Conservation (phyloP, 2,113 vertebrate species). For the Megalops atlanticus region DNA sequence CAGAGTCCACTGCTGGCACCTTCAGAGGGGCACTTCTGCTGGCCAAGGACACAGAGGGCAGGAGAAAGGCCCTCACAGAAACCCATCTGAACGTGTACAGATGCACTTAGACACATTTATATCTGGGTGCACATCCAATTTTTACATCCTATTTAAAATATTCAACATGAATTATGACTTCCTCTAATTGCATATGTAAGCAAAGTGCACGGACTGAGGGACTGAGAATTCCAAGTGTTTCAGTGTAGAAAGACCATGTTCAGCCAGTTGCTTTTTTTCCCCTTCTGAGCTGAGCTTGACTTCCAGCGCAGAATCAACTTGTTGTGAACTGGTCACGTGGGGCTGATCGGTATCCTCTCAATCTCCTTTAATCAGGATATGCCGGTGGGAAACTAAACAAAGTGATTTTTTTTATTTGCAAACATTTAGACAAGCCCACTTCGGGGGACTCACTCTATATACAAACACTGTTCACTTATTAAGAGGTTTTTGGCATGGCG, state of each 20-base stretch:
- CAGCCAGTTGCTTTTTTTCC: neutral
- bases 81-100: neutral
- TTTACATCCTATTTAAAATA: neutral
- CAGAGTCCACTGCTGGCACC: no score
- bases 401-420: conserved; percentile 3
- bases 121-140: neutral
- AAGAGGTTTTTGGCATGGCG: neutral
- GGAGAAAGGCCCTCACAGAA: neutral
- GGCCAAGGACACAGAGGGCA: neutral
- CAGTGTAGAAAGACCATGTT: neutral
- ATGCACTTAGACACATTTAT: neutral
- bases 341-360: conserved; percentile 22
- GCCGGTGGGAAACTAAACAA: conserved; percentile 37
- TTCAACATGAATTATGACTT: neutral
- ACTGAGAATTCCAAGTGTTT: neutral
- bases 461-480: neutral
- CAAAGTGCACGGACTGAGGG: neutral
- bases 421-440: conserved; percentile 30
- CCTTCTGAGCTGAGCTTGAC: neutral
- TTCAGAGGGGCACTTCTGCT: neutral
- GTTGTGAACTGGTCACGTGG: neutral
- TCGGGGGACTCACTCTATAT: conserved; percentile 4
- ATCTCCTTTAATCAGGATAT: conserved; percentile 32
- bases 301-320: neutral
- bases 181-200: no score